These are phyloP conservation scores for Ophion ventricosus DNA, from an alignment of 2,888 invertebrate species.

Conservation along the genomic window DNA sequence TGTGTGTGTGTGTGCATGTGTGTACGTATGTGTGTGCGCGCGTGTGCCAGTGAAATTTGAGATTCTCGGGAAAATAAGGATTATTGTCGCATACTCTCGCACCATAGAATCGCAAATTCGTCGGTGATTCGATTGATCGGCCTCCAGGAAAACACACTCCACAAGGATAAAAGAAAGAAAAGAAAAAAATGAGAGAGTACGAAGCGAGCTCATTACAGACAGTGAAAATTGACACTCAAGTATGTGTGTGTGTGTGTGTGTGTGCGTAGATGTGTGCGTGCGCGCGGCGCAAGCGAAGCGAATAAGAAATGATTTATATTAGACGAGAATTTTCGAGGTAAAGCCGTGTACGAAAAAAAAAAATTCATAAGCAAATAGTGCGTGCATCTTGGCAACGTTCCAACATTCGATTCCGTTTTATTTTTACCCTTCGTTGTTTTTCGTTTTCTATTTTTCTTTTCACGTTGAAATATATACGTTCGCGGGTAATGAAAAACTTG, in stretches of 20 bases:
- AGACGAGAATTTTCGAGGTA: slow-evolving; percentile 43
- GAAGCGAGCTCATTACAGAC: slow-evolving; percentile 33
- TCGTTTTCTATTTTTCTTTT: not conserved
- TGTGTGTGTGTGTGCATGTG: not conserved
- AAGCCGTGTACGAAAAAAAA: slow-evolving; percentile 15
- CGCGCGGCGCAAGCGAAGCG: not conserved
- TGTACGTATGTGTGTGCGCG: no score
- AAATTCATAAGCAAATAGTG: slow-evolving; percentile 15
- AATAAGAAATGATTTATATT: slow-evolving; percentile 36
- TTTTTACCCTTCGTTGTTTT: not conserved
- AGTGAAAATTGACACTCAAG: slow-evolving; percentile 52
- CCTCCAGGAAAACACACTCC: slow-evolving; percentile 44
- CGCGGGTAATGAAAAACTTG: not conserved
- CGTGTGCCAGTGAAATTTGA: not conserved
- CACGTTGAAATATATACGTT: not conserved
- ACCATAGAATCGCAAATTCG: slow-evolving; percentile 54
- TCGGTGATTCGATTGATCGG: slow-evolving; percentile 61
- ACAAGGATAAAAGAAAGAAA: slow-evolving; percentile 7
- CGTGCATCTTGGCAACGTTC: slow-evolving; percentile 39
- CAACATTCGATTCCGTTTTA: not conserved
- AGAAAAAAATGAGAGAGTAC: slow-evolving; percentile 11
- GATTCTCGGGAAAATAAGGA: not conserved
- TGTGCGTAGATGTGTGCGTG: no score
- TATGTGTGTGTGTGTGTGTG: slow-evolving; percentile 18
- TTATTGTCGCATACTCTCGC: not conserved